Conservation (phyloP, 1,140 invertebrate genomes). For the Potamilus streckersoni region DNA sequence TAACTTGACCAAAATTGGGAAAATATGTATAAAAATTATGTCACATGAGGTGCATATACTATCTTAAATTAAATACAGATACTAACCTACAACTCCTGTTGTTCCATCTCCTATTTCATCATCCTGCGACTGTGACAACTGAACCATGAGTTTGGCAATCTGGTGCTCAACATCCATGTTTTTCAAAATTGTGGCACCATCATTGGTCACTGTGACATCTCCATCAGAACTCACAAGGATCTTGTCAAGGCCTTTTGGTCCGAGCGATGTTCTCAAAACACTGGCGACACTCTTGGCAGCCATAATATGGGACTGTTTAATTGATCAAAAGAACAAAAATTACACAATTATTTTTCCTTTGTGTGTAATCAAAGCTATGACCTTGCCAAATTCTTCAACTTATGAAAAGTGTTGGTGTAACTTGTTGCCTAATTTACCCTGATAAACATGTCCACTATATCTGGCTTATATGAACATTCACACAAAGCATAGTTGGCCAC, state of each 20-base stretch:
- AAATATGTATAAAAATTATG: neutral
- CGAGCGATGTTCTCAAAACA: constrained; percentile 92
- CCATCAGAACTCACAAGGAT: constrained; percentile 95
- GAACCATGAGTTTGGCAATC: constrained; percentile 98
- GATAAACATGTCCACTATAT: too few relatives aligned
- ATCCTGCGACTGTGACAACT: constrained; percentile 98
- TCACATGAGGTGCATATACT: constrained; percentile 9
- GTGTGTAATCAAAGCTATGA: too few relatives aligned
- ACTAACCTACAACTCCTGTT: constrained; percentile 93
- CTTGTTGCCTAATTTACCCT: too few relatives aligned
- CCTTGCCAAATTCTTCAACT: too few relatives aligned
- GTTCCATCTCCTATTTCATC: constrained; percentile 99
- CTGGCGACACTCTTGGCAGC: constrained; percentile 92
- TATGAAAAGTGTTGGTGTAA: too few relatives aligned
- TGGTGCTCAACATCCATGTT: constrained; percentile 99
- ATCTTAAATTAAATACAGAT: constrained; percentile 3
- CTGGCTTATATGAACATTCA: too few relatives aligned
- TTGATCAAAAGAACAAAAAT: too few relatives aligned
- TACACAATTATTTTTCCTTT: too few relatives aligned
- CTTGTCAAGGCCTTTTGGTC: constrained; percentile 81
- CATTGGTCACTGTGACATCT: constrained; percentile 98
- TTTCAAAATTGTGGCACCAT: constrained; percentile 99
- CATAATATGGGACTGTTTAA: constrained; percentile 91
- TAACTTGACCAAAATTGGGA: too few relatives aligned
- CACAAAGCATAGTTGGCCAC: too few relatives aligned